Base-by-base conservation (phyloP, 2,888 invertebrate species). In the Gymnocheta viridis region DNA sequence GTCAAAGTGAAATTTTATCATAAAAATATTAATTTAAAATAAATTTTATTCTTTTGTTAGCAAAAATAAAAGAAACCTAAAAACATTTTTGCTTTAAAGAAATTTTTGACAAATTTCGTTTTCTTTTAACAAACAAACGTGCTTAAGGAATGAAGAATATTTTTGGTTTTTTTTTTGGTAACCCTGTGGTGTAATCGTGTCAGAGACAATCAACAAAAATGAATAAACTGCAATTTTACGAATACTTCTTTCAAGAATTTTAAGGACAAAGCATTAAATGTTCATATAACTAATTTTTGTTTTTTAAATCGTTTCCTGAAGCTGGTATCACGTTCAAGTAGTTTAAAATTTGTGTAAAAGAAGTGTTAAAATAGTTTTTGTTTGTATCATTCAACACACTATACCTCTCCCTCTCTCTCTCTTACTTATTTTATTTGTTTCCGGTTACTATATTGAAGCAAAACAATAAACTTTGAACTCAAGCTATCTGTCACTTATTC, bases 251-350 rank as follows among this genome's bases (percentile, higher is more conserved):
- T 19, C 19, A 41, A 51, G 70, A 24, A 70, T 64, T 70, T 22
- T n/a, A 44, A 62, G 60, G 51, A 78, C 69, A 60, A 41, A 56
- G 7, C 60, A 41, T 70, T 62, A 32, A 9, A 49, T 10, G n/a
- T 17, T 44, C 22, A 19, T 10, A 19, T 22, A 5, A 7, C 4
- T 19, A 35, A n/a, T 14, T 3, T 41, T 19, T 22, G 9, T 29
- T 29, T 74, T 6, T 41, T 77, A 80, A 83, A 72, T 72, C 83
- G 17, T 72, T 62, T 70, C 24, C 17, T 29, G 6, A 27, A 17
- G 6, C 56, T 44, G 12, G 7, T 2, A 60, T 62, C 82, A 82
- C 82, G 82, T 83, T 83, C 51, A 32, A 22, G 41, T 66, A n/a
- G 38, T 12, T 67, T 44, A 4, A 38, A 54, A 54, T 54, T 24